Conservation (phyloP, 2,888 invertebrate species). For the Hartigia nigra region DNA sequence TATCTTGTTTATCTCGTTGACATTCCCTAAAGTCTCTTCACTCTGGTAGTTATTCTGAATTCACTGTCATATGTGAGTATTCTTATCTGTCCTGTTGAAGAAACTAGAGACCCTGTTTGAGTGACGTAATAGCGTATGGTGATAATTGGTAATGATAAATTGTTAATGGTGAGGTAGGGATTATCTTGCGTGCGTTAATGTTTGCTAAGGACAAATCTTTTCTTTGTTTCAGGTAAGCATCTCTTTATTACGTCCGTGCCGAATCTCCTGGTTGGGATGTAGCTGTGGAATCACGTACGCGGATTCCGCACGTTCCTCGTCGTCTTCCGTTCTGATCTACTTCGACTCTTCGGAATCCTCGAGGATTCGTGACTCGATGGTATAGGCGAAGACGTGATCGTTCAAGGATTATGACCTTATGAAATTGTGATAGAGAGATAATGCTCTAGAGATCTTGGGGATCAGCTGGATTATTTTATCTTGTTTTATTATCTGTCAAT, state of each 20-base stretch:
- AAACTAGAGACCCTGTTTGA: neutral
- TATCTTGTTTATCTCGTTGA: neutral
- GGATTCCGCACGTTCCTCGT: neutral
- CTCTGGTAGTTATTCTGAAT: neutral
- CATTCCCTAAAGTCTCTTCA: neutral
- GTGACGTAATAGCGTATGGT: neutral
- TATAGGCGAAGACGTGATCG: neutral
- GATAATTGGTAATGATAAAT: neutral
- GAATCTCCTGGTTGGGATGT: neutral
- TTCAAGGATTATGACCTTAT: neutral
- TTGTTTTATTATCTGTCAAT: neutral
- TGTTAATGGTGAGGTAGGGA: neutral
- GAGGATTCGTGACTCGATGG: neutral
- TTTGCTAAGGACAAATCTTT: neutral
- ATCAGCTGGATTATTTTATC: neutral
- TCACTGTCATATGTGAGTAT: neutral
- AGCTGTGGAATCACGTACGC: neutral
- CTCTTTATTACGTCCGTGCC: conserved; percentile 15
- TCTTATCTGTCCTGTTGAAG: neutral
- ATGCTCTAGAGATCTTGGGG: neutral
- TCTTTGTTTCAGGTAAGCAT: conserved; percentile 37
- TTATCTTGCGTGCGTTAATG: neutral
- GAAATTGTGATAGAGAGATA: neutral
- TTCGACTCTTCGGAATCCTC: neutral
- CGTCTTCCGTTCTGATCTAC: neutral